A percentile compares a stretch with the other conserved stretches of the same genome.
Conservation (phyloP, 1,140 invertebrate genomes). For the Diachasma alloeum region DNA sequence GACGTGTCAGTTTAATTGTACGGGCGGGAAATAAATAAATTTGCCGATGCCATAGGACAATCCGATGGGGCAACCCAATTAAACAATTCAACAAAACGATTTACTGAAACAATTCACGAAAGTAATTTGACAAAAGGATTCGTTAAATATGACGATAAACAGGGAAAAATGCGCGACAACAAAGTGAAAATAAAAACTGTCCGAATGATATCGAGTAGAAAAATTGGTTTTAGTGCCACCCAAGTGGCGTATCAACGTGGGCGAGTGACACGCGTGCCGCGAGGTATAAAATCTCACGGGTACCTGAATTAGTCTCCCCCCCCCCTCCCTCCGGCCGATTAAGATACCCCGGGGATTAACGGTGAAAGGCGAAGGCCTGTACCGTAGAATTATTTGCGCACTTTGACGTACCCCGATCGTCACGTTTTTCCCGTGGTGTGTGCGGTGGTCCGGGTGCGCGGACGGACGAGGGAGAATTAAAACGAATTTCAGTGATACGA, state of each 20-base stretch:
- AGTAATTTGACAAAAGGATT: too few species aligned
- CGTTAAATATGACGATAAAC: too few species aligned
- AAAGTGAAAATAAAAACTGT: too few species aligned
- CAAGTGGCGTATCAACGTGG: constrained; percentile 26
- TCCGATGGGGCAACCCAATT: background rate
- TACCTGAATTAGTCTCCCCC: constrained; percentile 15
- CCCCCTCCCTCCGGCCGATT: constrained; percentile 3
- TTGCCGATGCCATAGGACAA: background rate
- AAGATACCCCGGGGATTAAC: constrained; percentile 28
- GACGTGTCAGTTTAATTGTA: background rate
- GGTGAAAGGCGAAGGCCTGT: constrained; percentile 6
- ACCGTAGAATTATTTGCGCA: constrained; percentile 11
- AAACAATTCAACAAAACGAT: too few species aligned
- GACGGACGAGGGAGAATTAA: background rate
- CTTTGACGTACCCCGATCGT: background rate
- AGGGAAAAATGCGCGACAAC: too few species aligned
- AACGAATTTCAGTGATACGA: background rate
- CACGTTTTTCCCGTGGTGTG: background rate
- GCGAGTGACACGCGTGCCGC: constrained; percentile 24
- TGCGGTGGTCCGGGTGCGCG: background rate
- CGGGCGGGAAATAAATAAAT: background rate
- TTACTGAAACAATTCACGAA: too few species aligned
- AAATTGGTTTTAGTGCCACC: constrained; percentile 6
- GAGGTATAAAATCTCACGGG: background rate
- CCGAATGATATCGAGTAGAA: background rate